Evolutionary conservation across 2,113 vertebrate species (phyloP).

Genomic region (Struthidea cinerea): DNA sequence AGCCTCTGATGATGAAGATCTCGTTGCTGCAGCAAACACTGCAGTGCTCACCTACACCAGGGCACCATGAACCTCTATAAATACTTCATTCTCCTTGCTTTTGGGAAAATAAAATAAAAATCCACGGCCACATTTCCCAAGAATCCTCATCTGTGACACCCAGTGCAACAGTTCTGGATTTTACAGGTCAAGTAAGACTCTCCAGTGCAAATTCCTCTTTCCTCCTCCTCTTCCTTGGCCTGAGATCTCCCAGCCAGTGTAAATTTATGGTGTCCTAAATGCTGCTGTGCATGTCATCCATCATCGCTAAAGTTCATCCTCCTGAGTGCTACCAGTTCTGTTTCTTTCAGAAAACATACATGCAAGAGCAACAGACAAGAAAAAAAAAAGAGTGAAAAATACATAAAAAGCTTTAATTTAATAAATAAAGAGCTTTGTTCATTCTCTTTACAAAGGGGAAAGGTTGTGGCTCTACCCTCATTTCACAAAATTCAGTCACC

Average conservation of each 20-base stretch:
- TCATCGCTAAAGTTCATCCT: not conserved
- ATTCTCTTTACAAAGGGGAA: not conserved
- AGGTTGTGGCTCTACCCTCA: not conserved
- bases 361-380: not conserved
- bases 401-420: not conserved
- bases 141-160: not conserved
- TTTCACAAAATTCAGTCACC: not conserved
- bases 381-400: not conserved
- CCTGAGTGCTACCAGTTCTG: not conserved
- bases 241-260: not conserved
- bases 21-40: not conserved
- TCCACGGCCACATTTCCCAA: not conserved
- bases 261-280: not conserved
- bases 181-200: not conserved
- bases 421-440: not conserved
- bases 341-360: not conserved
- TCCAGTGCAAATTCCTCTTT: not conserved
- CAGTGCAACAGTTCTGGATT: not conserved
- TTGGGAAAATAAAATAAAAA: not conserved
- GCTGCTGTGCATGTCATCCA: not conserved
- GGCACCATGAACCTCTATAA: not conserved
- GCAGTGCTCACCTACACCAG: not conserved
- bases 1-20: not conserved
- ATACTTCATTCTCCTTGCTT: not conserved
- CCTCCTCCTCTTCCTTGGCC: not conserved